Conservation (phyloP, 2,888 invertebrate genomes). For the Pilophorus perplexus region DNA sequence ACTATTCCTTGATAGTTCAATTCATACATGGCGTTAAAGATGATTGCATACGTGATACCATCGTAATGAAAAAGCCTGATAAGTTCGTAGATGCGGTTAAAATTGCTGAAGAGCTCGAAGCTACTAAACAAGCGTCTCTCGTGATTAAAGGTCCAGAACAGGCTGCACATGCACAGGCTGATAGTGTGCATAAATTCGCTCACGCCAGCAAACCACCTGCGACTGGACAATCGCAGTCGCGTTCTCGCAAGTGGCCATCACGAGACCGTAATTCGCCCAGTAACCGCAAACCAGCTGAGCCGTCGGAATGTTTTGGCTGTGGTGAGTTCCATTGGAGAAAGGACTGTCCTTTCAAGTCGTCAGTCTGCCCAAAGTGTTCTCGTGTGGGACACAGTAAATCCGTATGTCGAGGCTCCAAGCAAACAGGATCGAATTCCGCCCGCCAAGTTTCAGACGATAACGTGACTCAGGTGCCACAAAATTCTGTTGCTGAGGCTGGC, state of each 20-base stretch:
- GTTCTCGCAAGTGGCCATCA: too few relatives aligned
- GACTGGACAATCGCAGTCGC: background rate
- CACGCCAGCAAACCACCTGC: background rate
- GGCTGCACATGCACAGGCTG: background rate
- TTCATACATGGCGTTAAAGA: constrained; percentile 9
- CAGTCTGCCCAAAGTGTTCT: background rate
- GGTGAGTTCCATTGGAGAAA: background rate
- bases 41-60: constrained; percentile 3
- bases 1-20: constrained; percentile 4
- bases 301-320: constrained; percentile 1
- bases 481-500: background rate
- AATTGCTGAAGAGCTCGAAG: background rate
- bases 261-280: background rate
- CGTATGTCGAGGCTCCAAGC: background rate
- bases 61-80: constrained; percentile 13
- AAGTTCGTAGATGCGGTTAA: background rate
- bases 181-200: constrained; percentile 4
- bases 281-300: background rate
- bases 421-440: background rate
- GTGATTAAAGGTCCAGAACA: too few relatives aligned
- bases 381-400: background rate
- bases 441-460: background rate
- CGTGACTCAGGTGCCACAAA: background rate
- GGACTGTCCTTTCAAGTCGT: background rate
- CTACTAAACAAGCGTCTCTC: background rate